Base-by-base conservation (phyloP, 2,888 invertebrate species). In the Euplexia lucipara region DNA sequence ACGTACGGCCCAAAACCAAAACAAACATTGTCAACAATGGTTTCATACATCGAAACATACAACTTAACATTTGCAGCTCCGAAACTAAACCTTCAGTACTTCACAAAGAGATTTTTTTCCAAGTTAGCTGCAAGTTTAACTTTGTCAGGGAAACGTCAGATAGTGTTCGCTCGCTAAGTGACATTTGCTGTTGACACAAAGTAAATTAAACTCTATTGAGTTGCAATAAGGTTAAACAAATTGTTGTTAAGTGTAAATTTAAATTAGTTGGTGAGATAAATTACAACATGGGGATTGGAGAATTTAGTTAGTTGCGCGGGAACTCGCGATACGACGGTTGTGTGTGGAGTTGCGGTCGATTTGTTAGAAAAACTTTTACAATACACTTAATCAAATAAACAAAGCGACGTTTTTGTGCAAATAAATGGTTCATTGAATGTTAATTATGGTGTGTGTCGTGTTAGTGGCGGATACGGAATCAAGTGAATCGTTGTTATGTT, bases 301-400 rank as follows among this genome's bases (percentile, higher is more conserved):
- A 3, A 26, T 26, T 26, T 2, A 70, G 78, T 57, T 34, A 92
- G 93, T 92, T 72, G 85, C 90, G 92, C 93, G 93, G 88, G 90
- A 91, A 91, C 86, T 80, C 86, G 88, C 88, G 82, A 22, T 65
- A 79, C 54, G 83, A 22, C 26, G 77, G 86, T 71, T 78, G 88
- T 48, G 61, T 1, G 5, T 0, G 10, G 9, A 20, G 2, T 0
- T 7, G 3, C 1, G 1, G 12, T 12, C n/a, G 2, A 14, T 48
- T 16, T 18, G 22, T 37, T n/a, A 22, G 7, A 58, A 51, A n/a
- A 47, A 53, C n/a, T 48, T 57, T 62, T 51, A 16, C 39, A 22
- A 6, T 14, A 39, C 9, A 26, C 20, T 45, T n/a, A 20, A 58
- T 39, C 12, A 49, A 45, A 45, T 45, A 30, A 34, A 32, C 14